phyloP scores from a whole-genome alignment of 2,797 vertebrate genomes.

The Anabas testudineus region DNA sequence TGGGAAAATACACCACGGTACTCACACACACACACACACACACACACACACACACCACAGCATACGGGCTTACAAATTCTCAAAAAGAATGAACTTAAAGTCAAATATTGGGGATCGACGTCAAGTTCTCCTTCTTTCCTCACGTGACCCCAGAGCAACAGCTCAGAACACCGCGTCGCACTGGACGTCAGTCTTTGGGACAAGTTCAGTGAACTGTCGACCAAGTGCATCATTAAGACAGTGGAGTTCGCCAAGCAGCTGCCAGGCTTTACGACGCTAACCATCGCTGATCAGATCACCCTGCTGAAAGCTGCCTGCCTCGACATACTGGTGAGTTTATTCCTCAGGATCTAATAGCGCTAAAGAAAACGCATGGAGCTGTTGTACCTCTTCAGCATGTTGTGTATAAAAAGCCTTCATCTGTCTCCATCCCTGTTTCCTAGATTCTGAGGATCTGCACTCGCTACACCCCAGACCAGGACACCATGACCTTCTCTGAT shows the following conservation, averaged over 20 bases:
- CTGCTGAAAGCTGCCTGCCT: slow-evolving; percentile 97
- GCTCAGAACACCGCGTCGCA: slow-evolving; percentile 91
- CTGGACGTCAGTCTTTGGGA: slow-evolving; percentile 97
- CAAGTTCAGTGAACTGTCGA: slow-evolving; percentile 97
- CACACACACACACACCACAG: not conserved
- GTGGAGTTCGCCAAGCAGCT: slow-evolving; percentile 99
- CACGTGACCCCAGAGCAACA: slow-evolving; percentile 88
- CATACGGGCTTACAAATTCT: not conserved
- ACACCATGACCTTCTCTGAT: slow-evolving; percentile 98
- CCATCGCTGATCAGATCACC: slow-evolving; percentile 98
- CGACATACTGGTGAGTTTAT: slow-evolving; percentile 92
- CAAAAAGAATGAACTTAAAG: not conserved
- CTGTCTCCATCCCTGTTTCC: not conserved
- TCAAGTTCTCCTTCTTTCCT: not conserved
- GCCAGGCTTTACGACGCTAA: slow-evolving; percentile 95
- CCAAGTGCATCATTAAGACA: slow-evolving; percentile 98
- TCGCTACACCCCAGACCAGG: slow-evolving; percentile 96
- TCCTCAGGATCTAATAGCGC: not conserved
- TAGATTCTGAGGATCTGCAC: slow-evolving; percentile 98
- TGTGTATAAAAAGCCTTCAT: not conserved
- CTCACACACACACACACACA: slow-evolving; percentile 10
- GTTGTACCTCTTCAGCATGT: not conserved
- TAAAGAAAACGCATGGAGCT: not conserved
- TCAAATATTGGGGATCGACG: not conserved
- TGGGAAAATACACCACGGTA: slow-evolving; percentile 97